These are phyloP conservation scores for Ataeniobius toweri DNA, from an alignment of 2,797 vertebrate species.

Conservation along the genomic window DNA sequence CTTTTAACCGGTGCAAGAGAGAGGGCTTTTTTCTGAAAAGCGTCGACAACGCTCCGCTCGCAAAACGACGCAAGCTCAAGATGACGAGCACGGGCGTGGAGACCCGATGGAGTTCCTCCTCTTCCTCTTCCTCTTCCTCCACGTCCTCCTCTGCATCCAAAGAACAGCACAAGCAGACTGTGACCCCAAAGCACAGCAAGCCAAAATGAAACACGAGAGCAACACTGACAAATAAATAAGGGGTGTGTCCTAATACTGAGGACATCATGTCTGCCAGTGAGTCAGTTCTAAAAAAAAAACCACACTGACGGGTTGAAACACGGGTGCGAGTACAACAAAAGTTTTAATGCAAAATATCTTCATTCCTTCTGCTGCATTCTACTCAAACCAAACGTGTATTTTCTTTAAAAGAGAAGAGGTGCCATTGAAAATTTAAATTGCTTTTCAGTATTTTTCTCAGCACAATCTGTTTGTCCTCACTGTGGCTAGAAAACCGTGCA, in stretches of 20 bases:
- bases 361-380: conserved; percentile 19
- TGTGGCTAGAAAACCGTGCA: conserved; percentile 54
- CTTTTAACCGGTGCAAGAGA: conserved; percentile 90
- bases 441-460: conserved; percentile 47
- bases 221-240: conserved; percentile 23
- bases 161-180: conserved; percentile 68
- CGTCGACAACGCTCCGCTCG: conserved; percentile 92
- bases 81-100: conserved; percentile 88
- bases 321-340: conserved; percentile 23
- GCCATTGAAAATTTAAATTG: conserved; percentile 27
- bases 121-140: conserved; percentile 85
- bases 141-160: conserved; percentile 77
- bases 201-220: conserved; percentile 25
- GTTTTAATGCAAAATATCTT: conserved; percentile 24
- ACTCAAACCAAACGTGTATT: conserved; percentile 40
- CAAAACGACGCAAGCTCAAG: conserved; percentile 91
- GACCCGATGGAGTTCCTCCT: conserved; percentile 85
- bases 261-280: conserved; percentile 25
- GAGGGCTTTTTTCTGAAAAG: conserved; percentile 94
- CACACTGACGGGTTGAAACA: conserved; percentile 37
- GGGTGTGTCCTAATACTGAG: conserved; percentile 22
- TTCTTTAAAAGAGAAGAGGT: conserved; percentile 22
- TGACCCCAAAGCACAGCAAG: conserved; percentile 73
- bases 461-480: conserved; percentile 38
- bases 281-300: conserved; percentile 20